phyloP scores from a whole-genome alignment of 2,888 invertebrate genomes.

The Callyntrura guangdongensis region DNA sequence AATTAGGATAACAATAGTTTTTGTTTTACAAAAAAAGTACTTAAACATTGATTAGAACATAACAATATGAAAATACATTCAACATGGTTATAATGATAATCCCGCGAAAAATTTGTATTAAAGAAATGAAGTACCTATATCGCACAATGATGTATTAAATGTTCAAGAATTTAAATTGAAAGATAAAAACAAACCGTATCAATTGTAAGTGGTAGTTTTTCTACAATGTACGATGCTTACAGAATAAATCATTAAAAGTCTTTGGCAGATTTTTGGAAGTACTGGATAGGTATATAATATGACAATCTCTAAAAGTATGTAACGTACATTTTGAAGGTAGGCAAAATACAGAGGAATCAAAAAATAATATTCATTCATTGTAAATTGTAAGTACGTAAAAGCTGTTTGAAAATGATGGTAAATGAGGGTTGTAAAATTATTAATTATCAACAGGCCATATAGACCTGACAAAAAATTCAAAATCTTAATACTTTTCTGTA shows the following conservation, averaged over 20 bases:
- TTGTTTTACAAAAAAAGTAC: too few species aligned
- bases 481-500: conserved; percentile 20
- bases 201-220: not conserved
- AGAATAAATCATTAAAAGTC: conserved; percentile 31
- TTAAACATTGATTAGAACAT: too few species aligned
- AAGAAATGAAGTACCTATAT: not conserved
- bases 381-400: not conserved
- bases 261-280: conserved; percentile 70
- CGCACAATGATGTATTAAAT: not conserved
- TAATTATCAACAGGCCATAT: not conserved
- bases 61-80: too few species aligned
- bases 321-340: not conserved
- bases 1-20: too few species aligned
- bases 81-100: too few species aligned
- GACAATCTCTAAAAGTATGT: not conserved
- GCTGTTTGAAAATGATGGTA: not conserved
- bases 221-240: not conserved
- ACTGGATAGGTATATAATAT: conserved; percentile 48
- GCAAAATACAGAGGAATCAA: not conserved
- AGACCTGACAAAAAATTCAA: not conserved
- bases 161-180: not conserved
- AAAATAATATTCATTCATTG: not conserved
- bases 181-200: not conserved
- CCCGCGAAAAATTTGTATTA: too few species aligned
- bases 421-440: not conserved